Evolutionary conservation across 64 coral and sea anemone genomes (phyloP).

Genomic region (Cladopsammia gracilis): DNA sequence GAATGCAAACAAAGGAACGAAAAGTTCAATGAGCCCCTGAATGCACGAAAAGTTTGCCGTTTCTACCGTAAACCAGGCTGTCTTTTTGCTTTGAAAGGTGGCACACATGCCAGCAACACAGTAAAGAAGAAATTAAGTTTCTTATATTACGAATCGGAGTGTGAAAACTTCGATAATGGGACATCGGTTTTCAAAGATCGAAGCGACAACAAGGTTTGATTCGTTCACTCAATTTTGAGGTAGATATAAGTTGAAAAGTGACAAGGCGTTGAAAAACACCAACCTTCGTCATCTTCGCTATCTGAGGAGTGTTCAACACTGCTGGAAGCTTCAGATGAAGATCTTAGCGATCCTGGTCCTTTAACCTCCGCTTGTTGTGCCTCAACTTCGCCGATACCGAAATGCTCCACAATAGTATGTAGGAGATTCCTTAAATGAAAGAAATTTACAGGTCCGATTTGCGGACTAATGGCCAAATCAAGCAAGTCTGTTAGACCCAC

Average conservation of each 20-base stretch:
- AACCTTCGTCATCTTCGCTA: constrained; percentile 78
- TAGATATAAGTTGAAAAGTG: background rate
- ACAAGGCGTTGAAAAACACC: constrained; percentile 7
- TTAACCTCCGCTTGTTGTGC: constrained; percentile 86
- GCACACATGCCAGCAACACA: too few relatives aligned
- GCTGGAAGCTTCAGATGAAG: constrained; percentile 72
- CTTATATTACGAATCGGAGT: too few relatives aligned
- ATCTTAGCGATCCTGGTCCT: constrained; percentile 52
- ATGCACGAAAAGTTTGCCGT: background rate
- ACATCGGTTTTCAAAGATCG: too few relatives aligned
- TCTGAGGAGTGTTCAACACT: constrained; percentile 42
- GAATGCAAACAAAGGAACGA: constrained; percentile 28
- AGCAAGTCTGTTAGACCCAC: constrained; percentile 81
- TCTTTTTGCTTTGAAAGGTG: too few relatives aligned
- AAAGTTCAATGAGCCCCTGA: background rate
- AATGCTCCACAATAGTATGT: constrained; percentile 86
- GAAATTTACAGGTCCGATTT: constrained; percentile 96
- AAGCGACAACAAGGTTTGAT: too few relatives aligned
- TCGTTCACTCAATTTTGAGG: background rate
- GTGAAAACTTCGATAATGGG: too few relatives aligned
- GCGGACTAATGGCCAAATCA: constrained; percentile 90
- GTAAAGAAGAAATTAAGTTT: too few relatives aligned
- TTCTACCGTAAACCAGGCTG: too few relatives aligned
- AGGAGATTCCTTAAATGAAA: constrained; percentile 93
- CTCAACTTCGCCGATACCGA: constrained; percentile 83